Percentiles rank a stretch among this genome's conserved stretches.
Conservation (phyloP, 35 echinoderm and acorn worm genomes). For the Holothuria glaberrima region DNA sequence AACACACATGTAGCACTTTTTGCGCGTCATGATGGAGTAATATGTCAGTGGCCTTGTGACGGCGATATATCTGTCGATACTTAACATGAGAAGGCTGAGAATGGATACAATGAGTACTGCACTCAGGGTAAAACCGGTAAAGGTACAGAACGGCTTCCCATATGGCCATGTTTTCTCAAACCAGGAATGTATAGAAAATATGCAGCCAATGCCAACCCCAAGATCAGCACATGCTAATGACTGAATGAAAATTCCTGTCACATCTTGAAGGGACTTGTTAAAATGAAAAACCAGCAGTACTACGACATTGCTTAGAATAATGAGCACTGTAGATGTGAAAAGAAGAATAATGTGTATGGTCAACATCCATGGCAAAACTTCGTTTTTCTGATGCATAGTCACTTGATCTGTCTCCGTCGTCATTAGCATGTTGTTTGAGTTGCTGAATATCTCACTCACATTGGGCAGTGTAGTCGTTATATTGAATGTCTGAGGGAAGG, state of each 20-base stretch:
- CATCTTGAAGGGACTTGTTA: conserved; percentile 67
- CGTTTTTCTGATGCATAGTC: not conserved
- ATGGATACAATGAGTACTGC: conserved; percentile 83
- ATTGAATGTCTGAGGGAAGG: no score
- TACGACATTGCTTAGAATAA: conserved; percentile 71
- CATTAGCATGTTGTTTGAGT: no score
- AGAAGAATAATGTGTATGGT: conserved; percentile 57
- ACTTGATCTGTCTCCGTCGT: no score
- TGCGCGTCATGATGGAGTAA: conserved; percentile 72
- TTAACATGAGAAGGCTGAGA: conserved; percentile 67
- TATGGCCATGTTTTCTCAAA: conserved; percentile 68
- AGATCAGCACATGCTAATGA: conserved; percentile 87
- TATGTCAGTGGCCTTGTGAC: conserved; percentile 80
- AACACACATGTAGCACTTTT: conserved; percentile 55
- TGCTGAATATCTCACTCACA: no score
- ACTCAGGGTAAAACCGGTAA: conserved; percentile 62
- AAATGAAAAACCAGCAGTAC: conserved; percentile 89
- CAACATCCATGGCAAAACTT: conserved; percentile 11
- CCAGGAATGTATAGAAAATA: conserved; percentile 73
- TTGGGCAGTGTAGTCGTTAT: no score
- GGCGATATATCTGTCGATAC: conserved; percentile 92
- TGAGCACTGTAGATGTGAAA: conserved; percentile 64
- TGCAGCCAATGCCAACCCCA: conserved; percentile 80
- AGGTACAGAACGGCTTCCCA: conserved; percentile 42
- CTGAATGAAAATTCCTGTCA: conserved; percentile 77